Percentiles rank a stretch among this genome's conserved stretches.
phyloP scores from a whole-genome alignment of 2,113 vertebrate species.

The Mus pahari region DNA sequence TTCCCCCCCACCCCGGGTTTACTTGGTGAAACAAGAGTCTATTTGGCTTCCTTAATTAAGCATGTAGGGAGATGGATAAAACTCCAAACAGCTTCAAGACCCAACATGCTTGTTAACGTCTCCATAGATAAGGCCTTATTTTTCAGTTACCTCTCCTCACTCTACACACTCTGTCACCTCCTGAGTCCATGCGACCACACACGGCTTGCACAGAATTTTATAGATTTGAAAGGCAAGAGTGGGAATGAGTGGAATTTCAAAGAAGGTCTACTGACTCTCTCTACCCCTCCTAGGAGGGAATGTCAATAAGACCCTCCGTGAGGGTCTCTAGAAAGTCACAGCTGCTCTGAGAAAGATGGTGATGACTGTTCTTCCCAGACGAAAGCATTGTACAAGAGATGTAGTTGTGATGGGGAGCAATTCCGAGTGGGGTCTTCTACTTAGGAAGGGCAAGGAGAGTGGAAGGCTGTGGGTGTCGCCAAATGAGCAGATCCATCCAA shows the following conservation, averaged over 20 bases:
- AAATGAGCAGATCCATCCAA: no score
- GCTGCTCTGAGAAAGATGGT: no score
- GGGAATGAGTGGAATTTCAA: not conserved
- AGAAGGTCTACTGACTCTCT: not conserved
- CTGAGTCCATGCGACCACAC: not conserved
- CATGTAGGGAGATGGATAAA: not conserved
- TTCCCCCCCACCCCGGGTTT: not conserved
- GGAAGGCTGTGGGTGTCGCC: no score
- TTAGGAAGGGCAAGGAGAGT: no score
- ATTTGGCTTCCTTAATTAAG: not conserved
- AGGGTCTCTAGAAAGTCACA: no score
- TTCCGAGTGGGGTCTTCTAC: no score
- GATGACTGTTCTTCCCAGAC: no score
- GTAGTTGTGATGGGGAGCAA: no score
- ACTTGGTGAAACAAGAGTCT: not conserved
- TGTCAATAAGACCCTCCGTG: no score
- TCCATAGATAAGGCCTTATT: not conserved
- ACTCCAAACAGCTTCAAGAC: not conserved
- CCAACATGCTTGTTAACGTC: not conserved
- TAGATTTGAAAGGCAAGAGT: not conserved
- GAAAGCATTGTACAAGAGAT: no score
- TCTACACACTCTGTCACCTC: no score
- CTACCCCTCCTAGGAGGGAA: not conserved
- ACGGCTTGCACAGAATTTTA: not conserved
- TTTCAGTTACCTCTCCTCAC: no score